Base-by-base conservation (phyloP, 2,113 vertebrate genomes). In the Danio rerio region DNA sequence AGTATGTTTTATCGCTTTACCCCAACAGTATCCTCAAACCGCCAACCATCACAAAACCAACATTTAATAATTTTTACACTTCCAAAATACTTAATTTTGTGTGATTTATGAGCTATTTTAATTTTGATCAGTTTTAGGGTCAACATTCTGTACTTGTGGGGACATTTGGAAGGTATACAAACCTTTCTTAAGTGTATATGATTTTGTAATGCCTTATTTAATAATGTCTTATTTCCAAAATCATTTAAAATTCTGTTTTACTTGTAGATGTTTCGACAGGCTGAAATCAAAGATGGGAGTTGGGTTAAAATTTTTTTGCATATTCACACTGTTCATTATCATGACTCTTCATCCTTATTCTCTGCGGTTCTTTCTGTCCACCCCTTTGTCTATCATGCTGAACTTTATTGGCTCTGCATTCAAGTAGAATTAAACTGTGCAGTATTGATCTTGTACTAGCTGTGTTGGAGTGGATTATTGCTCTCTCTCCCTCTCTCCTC, bases 341-440 rank as follows among this genome's bases (percentile, higher is more conserved):
- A 31, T 45, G 47, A 68, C n/a, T 2, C 0, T 8, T 45, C 11
- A 11, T 12, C 3, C 12, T 31, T 16, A 69, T 43, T 61, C 52
- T 83, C 45, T 58, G 49, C 52, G n/a, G 68, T 47, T 13, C 66
- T 40, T 66, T 55, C n/a, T 69, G 9, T 59, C 61, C 50, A 20
- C 31, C 40, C 9, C 8, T 9, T 13, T 76, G 5, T 59, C 21
- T 45, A 62, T 53, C 47, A 65, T 1, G 8, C 21, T 53, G 20
- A 63, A 62, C 53, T 50, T 50, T 74, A 63, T 53, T 50, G 59
- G 59, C 45, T 31, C 15, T 15, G 43, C 59, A 52, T 78, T 63
- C 59, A 63, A 63, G 75, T 21, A 40, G 47, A 63, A 78, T 62
- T 40, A 63, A 77, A 63, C 45, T 52, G 49, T 53, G 69, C 75